Evolutionary conservation across 37 sponge, comb jelly and placozoan species (phyloP).

Genomic region (Ephydatia muelleri): DNA sequence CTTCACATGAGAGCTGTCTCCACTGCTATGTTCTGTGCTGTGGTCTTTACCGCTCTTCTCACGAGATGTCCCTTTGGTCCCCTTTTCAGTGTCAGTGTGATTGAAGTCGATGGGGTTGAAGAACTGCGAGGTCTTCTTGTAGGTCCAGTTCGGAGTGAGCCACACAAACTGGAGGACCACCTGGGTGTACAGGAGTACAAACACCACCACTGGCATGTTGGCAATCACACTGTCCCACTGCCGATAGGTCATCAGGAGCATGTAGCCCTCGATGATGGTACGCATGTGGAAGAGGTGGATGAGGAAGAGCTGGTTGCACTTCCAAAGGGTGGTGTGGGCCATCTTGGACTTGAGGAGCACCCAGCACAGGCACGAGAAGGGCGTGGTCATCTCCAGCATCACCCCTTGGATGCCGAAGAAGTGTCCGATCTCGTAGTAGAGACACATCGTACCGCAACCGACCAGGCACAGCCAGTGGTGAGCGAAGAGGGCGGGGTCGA

Average conservation of each 20-base stretch:
- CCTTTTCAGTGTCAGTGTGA: slow-evolving; percentile 16
- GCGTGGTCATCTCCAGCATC: slow-evolving; percentile 69
- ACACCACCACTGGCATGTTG: slow-evolving; percentile 31
- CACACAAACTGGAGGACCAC: slow-evolving; percentile 20
- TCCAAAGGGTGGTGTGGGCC: slow-evolving; percentile 34
- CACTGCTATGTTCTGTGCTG: no score
- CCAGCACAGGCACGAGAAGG: slow-evolving; percentile 67
- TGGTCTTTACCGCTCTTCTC: neutral
- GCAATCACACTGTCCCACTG: slow-evolving; percentile 34
- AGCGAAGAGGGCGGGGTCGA: slow-evolving; percentile 24
- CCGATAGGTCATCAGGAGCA: slow-evolving; percentile 24
- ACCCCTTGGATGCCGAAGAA: slow-evolving; percentile 44
- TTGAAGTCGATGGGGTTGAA: slow-evolving; percentile 70
- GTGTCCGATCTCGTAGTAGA: slow-evolving; percentile 33
- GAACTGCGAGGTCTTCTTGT: slow-evolving; percentile 67
- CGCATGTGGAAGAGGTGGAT: slow-evolving; percentile 71
- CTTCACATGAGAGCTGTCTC: neutral
- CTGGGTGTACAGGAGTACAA: slow-evolving; percentile 14
- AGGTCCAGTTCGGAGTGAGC: slow-evolving; percentile 80
- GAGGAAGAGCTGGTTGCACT: slow-evolving; percentile 50
- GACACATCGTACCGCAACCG: slow-evolving; percentile 9
- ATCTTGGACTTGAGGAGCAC: slow-evolving; percentile 42
- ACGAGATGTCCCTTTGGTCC: neutral
- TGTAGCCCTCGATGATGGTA: slow-evolving; percentile 32
- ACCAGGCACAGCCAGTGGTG: slow-evolving; percentile 48